Percentiles rank a stretch among this genome's conserved stretches.
These are phyloP conservation scores for Synergus itoensis DNA, from an alignment of 2,888 invertebrate species.

Conservation along the genomic window DNA sequence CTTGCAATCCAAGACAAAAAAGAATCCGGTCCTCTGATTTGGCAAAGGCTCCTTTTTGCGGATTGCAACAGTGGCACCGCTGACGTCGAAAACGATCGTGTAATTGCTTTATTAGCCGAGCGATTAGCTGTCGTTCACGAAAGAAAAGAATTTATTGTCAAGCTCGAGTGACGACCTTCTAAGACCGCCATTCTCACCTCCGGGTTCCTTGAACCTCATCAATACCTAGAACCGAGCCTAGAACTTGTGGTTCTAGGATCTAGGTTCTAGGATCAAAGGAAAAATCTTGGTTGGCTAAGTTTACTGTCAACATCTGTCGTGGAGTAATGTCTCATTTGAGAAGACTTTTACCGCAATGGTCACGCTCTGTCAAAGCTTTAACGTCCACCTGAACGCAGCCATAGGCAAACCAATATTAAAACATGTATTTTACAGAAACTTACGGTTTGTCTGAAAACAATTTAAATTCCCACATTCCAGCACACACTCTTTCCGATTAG, in stretches of 20 bases:
- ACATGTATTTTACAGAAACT: too few species aligned
- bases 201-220: slow-evolving; percentile 6
- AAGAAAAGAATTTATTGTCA: slow-evolving; percentile 25
- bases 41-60: slow-evolving; percentile 8
- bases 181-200: not conserved
- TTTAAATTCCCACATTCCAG: too few species aligned
- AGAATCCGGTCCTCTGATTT: slow-evolving; percentile 19
- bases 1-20: not conserved
- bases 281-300: not conserved
- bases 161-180: not conserved
- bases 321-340: not conserved
- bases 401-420: too few species aligned
- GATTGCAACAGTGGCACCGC: not conserved
- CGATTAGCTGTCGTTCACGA: slow-evolving; percentile 5
- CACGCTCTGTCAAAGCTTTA: slow-evolving; percentile 12
- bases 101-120: slow-evolving; percentile 18
- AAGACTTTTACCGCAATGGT: slow-evolving; percentile 1
- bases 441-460: too few species aligned
- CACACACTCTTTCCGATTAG: too few species aligned
- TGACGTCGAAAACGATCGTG: not conserved
- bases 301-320: not conserved
- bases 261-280: not conserved
- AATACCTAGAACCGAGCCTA: too few species aligned
- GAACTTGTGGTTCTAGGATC: not conserved
- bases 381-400: not conserved